Evolutionary conservation across 2,113 vertebrate genomes (phyloP).

Genomic region (Vimba vimba): DNA sequence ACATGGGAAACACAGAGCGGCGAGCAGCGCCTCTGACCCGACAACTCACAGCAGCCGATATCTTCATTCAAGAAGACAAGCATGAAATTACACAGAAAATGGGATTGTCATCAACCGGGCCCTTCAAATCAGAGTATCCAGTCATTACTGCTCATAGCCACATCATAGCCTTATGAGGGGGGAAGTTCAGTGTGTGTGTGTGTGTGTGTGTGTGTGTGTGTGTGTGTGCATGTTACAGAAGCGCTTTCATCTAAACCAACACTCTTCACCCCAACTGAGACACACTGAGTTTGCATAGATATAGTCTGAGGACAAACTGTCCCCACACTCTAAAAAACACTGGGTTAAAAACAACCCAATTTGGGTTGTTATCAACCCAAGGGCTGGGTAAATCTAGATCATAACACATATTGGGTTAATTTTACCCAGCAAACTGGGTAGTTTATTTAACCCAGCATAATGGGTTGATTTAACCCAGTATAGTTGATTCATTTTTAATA

Average conservation of each 20-base stretch:
- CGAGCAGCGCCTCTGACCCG: slow-evolving; percentile 99
- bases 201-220: background rate
- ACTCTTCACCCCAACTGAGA: background rate
- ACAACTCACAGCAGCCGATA: slow-evolving; percentile 99
- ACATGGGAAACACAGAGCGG: slow-evolving; percentile 99
- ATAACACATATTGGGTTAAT: no score
- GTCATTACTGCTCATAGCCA: slow-evolving; percentile 99
- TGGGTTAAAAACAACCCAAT: no score
- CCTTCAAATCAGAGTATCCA: slow-evolving; percentile 99
- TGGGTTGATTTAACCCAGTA: no score
- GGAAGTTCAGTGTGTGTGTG: slow-evolving; percentile 24
- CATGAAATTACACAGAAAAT: slow-evolving; percentile 99
- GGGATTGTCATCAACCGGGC: slow-evolving; percentile 99
- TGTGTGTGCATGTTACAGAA: background rate
- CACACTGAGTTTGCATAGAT: background rate
- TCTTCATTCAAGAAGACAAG: slow-evolving; percentile 99
- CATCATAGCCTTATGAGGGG: slow-evolving; percentile 86
- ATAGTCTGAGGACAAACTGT: background rate
- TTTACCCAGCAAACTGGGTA: no score
- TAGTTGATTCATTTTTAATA: no score
- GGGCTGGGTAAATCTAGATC: no score
- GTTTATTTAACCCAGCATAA: no score
- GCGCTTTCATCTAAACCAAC: background rate
- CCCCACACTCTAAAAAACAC: no score
- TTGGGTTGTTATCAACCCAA: no score